These are phyloP conservation scores for Arctia plantaginis DNA, from an alignment of 2,888 invertebrate genomes.

Conservation along the genomic window DNA sequence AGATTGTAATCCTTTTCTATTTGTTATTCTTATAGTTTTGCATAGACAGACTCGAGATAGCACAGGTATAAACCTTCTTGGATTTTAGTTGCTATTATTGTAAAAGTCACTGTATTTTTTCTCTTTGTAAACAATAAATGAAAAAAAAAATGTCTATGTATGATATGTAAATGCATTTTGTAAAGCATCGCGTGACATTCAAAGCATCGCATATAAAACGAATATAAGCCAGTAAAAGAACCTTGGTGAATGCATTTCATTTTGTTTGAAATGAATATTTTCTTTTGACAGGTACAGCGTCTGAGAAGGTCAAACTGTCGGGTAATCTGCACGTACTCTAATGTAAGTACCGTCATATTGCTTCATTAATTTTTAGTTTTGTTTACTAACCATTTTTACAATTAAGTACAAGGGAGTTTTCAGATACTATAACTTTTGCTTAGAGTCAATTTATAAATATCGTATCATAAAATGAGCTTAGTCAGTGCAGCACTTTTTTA, in stretches of 20 bases:
- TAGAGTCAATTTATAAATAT: no score
- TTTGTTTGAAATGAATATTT: neutral
- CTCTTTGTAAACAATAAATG: no score
- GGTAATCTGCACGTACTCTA: neutral
- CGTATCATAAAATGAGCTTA: no score
- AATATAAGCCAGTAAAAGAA: neutral
- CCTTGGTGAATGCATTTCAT: neutral
- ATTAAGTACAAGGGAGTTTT: neutral
- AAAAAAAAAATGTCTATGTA: no score
- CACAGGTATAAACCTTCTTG: no score
- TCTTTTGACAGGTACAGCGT: constrained; percentile 4
- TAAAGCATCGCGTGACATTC: neutral
- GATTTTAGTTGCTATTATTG: no score
- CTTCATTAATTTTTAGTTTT: neutral
- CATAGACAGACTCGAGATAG: no score
- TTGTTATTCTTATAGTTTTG: no score
- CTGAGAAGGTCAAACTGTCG: neutral
- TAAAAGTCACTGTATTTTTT: no score
- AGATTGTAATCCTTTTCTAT: no score
- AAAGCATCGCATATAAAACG: neutral
- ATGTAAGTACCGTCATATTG: constrained; percentile 3
- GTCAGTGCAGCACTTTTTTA: no score
- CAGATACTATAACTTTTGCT: no score
- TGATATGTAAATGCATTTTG: neutral
- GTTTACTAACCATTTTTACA: neutral